Conservation (phyloP, 2,888 invertebrate genomes). For the Drosophila lacicola region DNA sequence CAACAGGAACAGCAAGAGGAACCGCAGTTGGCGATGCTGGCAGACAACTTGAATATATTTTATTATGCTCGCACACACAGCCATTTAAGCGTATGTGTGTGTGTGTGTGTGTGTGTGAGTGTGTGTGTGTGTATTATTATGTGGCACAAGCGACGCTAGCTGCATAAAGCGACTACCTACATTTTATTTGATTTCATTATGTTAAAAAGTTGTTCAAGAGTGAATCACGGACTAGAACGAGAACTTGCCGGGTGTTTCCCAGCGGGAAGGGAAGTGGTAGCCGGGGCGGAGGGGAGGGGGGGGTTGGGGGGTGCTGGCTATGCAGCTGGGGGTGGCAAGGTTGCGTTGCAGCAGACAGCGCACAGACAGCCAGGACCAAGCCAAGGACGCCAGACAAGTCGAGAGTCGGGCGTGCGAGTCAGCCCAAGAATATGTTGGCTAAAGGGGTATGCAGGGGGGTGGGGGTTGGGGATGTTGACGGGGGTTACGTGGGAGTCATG, state of each 20-base stretch:
- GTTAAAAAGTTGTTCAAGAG: constrained; percentile 83
- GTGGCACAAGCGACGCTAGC: constrained; percentile 61
- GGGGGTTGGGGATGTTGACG: background rate
- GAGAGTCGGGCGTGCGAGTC: constrained; percentile 21
- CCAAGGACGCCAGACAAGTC: constrained; percentile 75
- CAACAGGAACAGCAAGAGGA: constrained; percentile 51
- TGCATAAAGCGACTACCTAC: constrained; percentile 74
- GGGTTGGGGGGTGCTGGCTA: constrained; percentile 12
- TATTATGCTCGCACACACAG: constrained; percentile 54
- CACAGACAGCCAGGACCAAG: constrained; percentile 64
- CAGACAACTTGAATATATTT: constrained; percentile 76
- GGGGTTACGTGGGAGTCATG: background rate
- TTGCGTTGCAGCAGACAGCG: constrained; percentile 70
- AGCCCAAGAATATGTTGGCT: constrained; percentile 28
- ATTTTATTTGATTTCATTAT: constrained; percentile 83
- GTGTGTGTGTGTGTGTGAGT: constrained; percentile 25
- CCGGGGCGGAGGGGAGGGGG: background rate
- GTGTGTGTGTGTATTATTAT: constrained; percentile 51
- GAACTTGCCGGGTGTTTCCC: constrained; percentile 41
- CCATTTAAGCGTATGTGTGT: constrained; percentile 27
- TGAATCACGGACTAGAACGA: constrained; percentile 71
- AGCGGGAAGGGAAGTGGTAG: background rate
- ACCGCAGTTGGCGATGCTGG: constrained; percentile 55
- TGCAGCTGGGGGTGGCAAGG: constrained; percentile 48
- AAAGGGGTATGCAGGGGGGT: background rate